A percentile compares a stretch with the other conserved stretches of the same genome.
Evolutionary conservation across 2,113 vertebrate genomes (phyloP).

Genomic region (Limanda limanda): DNA sequence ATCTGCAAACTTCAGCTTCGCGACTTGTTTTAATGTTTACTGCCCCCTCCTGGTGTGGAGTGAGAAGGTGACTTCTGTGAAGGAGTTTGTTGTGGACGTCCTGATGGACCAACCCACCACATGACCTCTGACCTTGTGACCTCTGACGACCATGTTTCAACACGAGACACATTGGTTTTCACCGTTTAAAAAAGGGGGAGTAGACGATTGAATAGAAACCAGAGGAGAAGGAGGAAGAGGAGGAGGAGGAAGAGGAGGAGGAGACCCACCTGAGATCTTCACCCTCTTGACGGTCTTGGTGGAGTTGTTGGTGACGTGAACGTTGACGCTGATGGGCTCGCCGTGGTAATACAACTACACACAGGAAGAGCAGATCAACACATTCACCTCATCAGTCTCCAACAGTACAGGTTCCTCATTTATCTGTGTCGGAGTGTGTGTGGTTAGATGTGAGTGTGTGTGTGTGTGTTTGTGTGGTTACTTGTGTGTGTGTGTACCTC

Average conservation of each 20-base stretch:
- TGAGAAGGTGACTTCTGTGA: too few relatives aligned
- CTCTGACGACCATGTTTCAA: too few relatives aligned
- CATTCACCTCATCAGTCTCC: not conserved
- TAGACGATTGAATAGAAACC: not conserved
- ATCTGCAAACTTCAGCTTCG: too few relatives aligned
- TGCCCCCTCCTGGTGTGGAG: too few relatives aligned
- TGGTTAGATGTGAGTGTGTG: too few relatives aligned
- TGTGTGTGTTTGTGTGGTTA: too few relatives aligned
- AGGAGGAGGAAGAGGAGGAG: not conserved
- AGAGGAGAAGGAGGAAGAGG: not conserved
- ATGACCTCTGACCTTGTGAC: too few relatives aligned
- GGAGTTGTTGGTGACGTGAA: constrained; percentile 95
- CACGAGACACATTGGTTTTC: too few relatives aligned
- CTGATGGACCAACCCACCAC: too few relatives aligned
- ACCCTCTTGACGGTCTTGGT: constrained; percentile 92
- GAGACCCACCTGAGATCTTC: constrained; percentile 85
- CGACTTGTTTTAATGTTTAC: too few relatives aligned
- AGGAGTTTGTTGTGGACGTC: too few relatives aligned
- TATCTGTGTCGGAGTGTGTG: not conserved
- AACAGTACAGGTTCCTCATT: not conserved
- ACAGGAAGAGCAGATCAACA: not conserved
- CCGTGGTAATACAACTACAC: constrained; percentile 89
- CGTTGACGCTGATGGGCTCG: constrained; percentile 91
- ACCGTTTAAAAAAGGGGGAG: not conserved
- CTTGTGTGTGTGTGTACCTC: constrained; percentile 78